Conservation (phyloP, 2,888 invertebrate species). For the Drosophila nigricruria region DNA sequence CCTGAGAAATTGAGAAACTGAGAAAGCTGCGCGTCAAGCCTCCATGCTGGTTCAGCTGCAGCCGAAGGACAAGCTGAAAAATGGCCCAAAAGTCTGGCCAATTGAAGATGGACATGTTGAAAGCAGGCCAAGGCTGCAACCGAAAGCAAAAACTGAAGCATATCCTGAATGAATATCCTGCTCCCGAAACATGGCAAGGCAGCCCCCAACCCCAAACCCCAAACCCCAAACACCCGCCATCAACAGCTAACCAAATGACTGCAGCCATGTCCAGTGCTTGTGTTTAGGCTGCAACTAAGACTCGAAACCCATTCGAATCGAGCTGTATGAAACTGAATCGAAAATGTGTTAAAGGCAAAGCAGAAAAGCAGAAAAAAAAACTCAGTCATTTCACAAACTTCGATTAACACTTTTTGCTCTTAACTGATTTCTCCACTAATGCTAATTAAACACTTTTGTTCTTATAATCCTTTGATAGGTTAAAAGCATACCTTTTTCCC, state of each 20-base stretch:
- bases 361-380: too few species aligned
- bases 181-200: slow-evolving; percentile 10
- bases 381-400: neutral
- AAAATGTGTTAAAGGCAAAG: neutral
- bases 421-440: neutral
- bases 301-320: neutral
- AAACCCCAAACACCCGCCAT: too few species aligned
- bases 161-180: slow-evolving; percentile 21
- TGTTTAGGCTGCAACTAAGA: slow-evolving; percentile 6
- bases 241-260: neutral
- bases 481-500: neutral
- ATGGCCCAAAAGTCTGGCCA: slow-evolving; percentile 37
- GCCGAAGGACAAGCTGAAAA: slow-evolving; percentile 28
- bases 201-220: neutral
- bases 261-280: slow-evolving; percentile 16
- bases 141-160: slow-evolving; percentile 18
- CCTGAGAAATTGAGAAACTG: slow-evolving; percentile 26
- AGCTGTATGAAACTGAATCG: neutral
- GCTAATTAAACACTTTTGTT: slow-evolving; percentile 6
- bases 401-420: slow-evolving; percentile 5
- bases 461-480: neutral
- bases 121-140: slow-evolving; percentile 53
- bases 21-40: slow-evolving; percentile 41
- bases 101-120: slow-evolving; percentile 53
- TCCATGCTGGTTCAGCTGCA: slow-evolving; percentile 10